Conservation (phyloP, 2,113 vertebrate genomes). For the Rutilus rutilus region DNA sequence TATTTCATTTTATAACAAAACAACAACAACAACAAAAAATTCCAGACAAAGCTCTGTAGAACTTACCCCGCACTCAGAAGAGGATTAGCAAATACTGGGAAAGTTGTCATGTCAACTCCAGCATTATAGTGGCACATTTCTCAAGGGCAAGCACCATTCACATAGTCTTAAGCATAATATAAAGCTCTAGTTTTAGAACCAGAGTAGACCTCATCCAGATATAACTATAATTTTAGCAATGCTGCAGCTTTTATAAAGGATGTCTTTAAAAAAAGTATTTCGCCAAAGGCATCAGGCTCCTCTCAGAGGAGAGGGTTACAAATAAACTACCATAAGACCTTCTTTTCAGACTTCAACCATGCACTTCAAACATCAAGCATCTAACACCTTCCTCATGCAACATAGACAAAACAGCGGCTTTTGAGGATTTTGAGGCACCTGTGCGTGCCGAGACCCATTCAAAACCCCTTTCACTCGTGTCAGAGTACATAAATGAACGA, state of each 20-base stretch:
- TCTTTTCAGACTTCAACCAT: conserved; percentile 11
- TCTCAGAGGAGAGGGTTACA: neutral
- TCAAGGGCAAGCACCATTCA: neutral
- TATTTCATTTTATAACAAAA: too few relatives aligned
- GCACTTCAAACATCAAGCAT: conserved; percentile 30
- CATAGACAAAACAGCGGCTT: conserved; percentile 8
- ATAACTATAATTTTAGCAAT: neutral
- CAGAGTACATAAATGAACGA: neutral
- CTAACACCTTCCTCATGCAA: neutral
- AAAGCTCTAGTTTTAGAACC: neutral
- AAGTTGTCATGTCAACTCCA: neutral
- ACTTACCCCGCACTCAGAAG: neutral
- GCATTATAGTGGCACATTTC: neutral
- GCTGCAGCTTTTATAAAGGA: neutral
- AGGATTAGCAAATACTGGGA: neutral
- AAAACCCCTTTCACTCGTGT: neutral
- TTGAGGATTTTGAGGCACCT: neutral
- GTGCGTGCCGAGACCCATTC: neutral
- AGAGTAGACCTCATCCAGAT: neutral
- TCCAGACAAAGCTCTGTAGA: neutral
- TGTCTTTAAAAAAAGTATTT: neutral
- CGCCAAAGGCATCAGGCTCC: neutral
- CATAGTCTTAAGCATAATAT: neutral
- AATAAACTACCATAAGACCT: neutral
- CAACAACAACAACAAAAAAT: too few relatives aligned